A percentile compares a stretch with the other conserved stretches of the same genome.
These are phyloP conservation scores for Malurus splendens DNA, from an alignment of 2,797 vertebrate species.

Conservation along the genomic window DNA sequence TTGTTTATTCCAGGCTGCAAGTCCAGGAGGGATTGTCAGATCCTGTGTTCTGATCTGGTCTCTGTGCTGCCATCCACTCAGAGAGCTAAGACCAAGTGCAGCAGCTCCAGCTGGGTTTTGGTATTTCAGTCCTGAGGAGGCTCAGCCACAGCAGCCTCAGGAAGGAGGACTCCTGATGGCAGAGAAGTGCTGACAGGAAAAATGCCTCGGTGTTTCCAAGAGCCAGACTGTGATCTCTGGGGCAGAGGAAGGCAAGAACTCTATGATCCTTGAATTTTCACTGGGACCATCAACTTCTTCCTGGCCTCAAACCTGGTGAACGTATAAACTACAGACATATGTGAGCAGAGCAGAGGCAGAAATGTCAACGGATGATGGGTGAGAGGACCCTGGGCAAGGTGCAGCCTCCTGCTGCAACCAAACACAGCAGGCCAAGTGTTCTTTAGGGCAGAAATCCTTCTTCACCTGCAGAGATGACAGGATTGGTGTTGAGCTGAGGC, in stretches of 20 bases:
- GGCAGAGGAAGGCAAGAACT: background rate
- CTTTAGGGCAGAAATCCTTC: background rate
- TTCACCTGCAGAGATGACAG: background rate
- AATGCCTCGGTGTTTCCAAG: background rate
- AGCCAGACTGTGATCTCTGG: background rate
- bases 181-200: background rate
- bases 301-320: background rate
- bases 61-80: background rate
- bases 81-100: background rate
- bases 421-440: background rate
- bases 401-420: background rate
- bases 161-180: background rate
- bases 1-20: background rate
- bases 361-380: accelerated
- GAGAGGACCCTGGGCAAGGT: background rate
- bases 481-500: background rate
- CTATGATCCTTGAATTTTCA: background rate
- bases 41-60: background rate
- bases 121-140: background rate
- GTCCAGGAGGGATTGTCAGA: constrained; percentile 28
- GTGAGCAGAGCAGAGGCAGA: background rate
- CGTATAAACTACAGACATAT: accelerated
- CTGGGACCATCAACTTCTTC: background rate
- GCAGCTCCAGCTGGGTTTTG: background rate
- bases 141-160: background rate